A percentile compares a stretch with the other conserved stretches of the same genome.
Conservation (phyloP, 2,888 invertebrate genomes). For the Chirona hameri region DNA sequence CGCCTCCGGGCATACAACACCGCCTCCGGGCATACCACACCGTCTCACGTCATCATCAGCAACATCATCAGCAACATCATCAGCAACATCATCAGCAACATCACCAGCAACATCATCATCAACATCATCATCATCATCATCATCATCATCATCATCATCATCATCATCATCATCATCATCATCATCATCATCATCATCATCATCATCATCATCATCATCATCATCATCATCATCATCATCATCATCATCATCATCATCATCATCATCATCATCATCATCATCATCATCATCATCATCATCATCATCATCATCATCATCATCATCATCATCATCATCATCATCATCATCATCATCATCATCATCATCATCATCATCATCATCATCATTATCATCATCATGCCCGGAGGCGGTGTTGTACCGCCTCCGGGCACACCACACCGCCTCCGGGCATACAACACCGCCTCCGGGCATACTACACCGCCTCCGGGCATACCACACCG, state of each 20-base stretch:
- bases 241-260: constrained; percentile 22
- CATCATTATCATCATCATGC: not conserved
- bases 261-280: constrained; percentile 22
- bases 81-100: too few species aligned
- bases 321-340: not conserved
- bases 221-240: constrained; percentile 10
- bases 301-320: not conserved
- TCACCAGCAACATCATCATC: too few species aligned
- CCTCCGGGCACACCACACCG: too few species aligned
- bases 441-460: too few species aligned
- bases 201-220: constrained; percentile 22
- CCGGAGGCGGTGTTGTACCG: too few species aligned
- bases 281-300: not conserved
- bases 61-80: too few species aligned
- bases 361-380: not conserved
- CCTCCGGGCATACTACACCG: too few species aligned
- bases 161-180: constrained; percentile 31
- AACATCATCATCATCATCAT: constrained; percentile 34
- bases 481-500: too few species aligned
- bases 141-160: constrained; percentile 35
- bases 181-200: constrained; percentile 22
- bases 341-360: not conserved
- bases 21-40: constrained; percentile 35
- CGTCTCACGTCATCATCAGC: too few species aligned
- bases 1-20: too few species aligned